Evolutionary conservation across 2,113 vertebrate species (phyloP).

Genomic region (Aramus guarauna): DNA sequence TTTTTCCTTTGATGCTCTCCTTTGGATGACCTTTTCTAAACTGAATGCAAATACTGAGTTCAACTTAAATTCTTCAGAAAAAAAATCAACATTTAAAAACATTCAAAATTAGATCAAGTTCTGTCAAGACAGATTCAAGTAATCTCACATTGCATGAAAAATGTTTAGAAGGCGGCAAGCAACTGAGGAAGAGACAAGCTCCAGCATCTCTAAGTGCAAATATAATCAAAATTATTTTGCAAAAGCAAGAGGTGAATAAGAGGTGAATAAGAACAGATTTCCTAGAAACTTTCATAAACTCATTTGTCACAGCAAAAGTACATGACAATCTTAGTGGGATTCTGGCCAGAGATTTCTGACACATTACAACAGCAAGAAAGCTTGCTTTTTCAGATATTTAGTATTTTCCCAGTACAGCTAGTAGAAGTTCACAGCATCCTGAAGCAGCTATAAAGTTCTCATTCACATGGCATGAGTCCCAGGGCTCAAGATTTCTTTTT

Average conservation of each 20-base stretch:
- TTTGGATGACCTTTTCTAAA: not conserved
- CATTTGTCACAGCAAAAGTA: slow-evolving; percentile 52
- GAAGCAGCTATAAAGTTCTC: slow-evolving; percentile 12
- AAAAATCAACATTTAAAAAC: not conserved
- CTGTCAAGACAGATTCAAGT: not conserved
- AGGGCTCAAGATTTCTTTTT: slow-evolving; percentile 2
- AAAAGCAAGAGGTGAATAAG: slow-evolving; percentile 19
- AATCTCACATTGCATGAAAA: not conserved
- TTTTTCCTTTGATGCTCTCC: not conserved
- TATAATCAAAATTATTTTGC: slow-evolving; percentile 27
- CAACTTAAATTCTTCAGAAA: not conserved
- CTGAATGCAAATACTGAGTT: not conserved
- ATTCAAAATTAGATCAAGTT: not conserved
- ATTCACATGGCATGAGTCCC: not conserved
- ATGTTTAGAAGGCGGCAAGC: not conserved
- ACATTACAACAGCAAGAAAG: slow-evolving; percentile 40
- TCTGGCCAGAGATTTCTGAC: slow-evolving; percentile 40
- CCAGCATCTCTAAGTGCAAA: not conserved
- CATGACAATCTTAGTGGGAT: slow-evolving; percentile 7
- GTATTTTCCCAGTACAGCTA: slow-evolving; percentile 18
- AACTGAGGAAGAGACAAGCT: not conserved
- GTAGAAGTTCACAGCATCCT: slow-evolving; percentile 24
- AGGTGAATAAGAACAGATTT: slow-evolving; percentile 32
- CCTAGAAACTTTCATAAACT: slow-evolving; percentile 20
- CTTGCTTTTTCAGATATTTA: slow-evolving; percentile 47